These are phyloP conservation scores for Drosophila sordidapex DNA, from an alignment of 2,888 invertebrate genomes.

Conservation along the genomic window DNA sequence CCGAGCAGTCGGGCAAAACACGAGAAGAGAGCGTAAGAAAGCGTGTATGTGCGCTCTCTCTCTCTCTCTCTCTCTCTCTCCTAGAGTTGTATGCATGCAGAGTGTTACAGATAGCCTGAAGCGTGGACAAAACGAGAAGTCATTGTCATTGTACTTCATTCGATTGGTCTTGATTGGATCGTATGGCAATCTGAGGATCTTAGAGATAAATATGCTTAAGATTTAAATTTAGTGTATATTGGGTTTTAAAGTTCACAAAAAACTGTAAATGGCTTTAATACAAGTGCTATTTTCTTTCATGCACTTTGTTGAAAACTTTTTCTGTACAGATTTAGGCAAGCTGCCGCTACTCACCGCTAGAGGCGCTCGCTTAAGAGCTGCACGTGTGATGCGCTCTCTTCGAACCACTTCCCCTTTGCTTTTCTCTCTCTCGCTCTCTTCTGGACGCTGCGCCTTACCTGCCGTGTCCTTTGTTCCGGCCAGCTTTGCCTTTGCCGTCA, in stretches of 20 bases:
- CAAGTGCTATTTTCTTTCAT: background rate
- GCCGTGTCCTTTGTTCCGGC: constrained; percentile 45
- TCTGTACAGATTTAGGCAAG: constrained; percentile 3
- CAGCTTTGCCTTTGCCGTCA: constrained; percentile 47
- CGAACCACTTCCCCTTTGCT: background rate
- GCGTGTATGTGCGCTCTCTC: background rate
- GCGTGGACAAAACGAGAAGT: constrained; percentile 16
- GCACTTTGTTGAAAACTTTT: background rate
- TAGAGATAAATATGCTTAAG: background rate
- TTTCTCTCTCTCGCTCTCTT: constrained; percentile 9
- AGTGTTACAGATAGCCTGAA: constrained; percentile 22
- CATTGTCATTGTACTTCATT: constrained; percentile 24
- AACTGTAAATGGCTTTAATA: background rate
- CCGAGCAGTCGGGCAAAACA: background rate
- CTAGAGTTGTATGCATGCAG: background rate
- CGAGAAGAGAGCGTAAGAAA: background rate
- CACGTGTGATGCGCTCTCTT: constrained; percentile 3
- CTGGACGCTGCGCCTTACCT: constrained; percentile 40
- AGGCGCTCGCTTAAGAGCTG: constrained; percentile 38
- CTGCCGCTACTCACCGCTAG: constrained; percentile 47
- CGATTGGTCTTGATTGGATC: constrained; percentile 7
- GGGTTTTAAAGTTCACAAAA: background rate
- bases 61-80: background rate
- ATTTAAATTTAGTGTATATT: background rate
- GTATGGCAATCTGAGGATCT: background rate